These are phyloP conservation scores for Anoura caudifer DNA, from an alignment of 2,113 vertebrate species.

Conservation along the genomic window DNA sequence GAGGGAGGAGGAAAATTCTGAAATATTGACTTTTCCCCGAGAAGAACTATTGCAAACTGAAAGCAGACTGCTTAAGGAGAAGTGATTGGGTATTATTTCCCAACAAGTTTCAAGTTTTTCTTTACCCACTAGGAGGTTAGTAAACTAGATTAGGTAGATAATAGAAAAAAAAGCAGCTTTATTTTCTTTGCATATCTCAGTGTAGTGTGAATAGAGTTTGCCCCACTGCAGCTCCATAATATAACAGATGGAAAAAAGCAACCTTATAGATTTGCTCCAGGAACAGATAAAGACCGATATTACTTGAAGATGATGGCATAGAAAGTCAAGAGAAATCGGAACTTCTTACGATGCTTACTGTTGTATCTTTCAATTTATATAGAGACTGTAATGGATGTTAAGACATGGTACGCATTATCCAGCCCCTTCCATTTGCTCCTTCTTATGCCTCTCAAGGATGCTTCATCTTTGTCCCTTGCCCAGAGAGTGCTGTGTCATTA, in stretches of 20 bases:
- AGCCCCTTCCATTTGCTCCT: not conserved
- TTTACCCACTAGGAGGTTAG: not conserved
- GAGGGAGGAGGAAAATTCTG: not conserved
- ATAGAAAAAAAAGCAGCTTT: not conserved
- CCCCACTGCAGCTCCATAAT: not conserved
- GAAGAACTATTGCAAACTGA: not conserved
- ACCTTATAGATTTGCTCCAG: not conserved
- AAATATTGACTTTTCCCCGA: not conserved
- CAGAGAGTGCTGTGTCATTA: conserved; percentile 35
- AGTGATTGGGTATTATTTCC: not conserved
- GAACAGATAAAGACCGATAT: not conserved
- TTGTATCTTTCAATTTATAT: not conserved
- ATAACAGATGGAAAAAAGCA: not conserved
- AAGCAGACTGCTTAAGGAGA: not conserved
- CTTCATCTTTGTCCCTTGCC: conserved; percentile 33
- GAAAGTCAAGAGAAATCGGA: not conserved
- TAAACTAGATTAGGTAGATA: not conserved
- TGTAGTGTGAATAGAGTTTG: not conserved
- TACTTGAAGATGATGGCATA: not conserved
- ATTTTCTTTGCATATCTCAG: not conserved
- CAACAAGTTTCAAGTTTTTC: not conserved
- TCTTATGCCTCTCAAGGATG: not conserved
- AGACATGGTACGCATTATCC: not conserved
- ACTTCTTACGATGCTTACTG: not conserved
- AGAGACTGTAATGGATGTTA: not conserved